Conservation (phyloP, 2,113 vertebrate species). For the Gallinago media region DNA sequence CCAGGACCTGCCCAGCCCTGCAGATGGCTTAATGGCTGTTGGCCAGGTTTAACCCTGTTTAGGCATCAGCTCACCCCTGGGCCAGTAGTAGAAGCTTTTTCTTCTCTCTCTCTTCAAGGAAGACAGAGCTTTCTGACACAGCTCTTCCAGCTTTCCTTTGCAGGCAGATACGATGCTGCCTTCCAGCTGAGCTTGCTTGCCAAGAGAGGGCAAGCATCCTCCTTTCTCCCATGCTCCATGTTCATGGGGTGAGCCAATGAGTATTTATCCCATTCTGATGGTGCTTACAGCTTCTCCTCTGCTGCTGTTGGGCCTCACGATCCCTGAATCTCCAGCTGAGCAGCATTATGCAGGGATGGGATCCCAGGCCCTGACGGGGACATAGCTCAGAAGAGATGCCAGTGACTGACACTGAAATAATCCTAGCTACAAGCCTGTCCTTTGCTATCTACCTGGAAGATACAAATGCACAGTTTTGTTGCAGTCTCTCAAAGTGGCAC, state of each 20-base stretch:
- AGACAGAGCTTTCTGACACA: not conserved
- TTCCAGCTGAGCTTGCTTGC: rapidly evolving
- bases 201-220: not conserved
- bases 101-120: not conserved
- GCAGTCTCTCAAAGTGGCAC: not conserved
- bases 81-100: not conserved
- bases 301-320: rapidly evolving
- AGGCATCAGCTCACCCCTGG: not conserved
- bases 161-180: not conserved
- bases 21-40: not conserved
- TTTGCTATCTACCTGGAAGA: not conserved
- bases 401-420: not conserved
- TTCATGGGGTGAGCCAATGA: not conserved
- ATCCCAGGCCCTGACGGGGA: not conserved
- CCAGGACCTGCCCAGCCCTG: not conserved
- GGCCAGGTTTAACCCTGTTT: not conserved
- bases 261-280: not conserved
- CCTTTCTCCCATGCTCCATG: rapidly evolving
- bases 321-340: not conserved
- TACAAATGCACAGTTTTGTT: not conserved
- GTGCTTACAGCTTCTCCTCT: not conserved
- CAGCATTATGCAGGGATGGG: not conserved
- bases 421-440: not conserved
- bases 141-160: not conserved
- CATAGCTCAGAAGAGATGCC: not conserved